Percentiles rank a stretch among this genome's conserved stretches.
phyloP scores from a whole-genome alignment of 2,888 invertebrate genomes.

The Cosmorhoe ocellata region DNA sequence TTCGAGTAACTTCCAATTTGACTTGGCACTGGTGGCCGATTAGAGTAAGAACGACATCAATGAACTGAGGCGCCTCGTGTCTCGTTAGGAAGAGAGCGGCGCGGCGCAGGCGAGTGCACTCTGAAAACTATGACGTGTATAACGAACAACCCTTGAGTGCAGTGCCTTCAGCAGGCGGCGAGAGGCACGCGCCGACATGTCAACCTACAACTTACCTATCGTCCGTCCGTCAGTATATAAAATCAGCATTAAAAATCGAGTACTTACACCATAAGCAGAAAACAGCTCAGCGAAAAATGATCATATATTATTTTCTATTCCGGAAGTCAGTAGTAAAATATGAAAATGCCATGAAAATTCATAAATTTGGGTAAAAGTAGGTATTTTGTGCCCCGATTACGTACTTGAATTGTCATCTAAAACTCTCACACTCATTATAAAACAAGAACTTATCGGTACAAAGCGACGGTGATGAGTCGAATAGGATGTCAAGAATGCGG shows the following conservation, averaged over 20 bases:
- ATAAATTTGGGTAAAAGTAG: slow-evolving; percentile 1
- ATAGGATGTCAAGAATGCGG: slow-evolving; percentile 54
- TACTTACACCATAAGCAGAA: too few species aligned
- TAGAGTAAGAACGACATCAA: slow-evolving; percentile 69
- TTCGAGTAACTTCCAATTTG: slow-evolving; percentile 39
- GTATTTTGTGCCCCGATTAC: neutral
- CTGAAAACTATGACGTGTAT: slow-evolving; percentile 69
- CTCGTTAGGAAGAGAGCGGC: slow-evolving; percentile 65
- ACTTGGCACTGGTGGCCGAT: slow-evolving; percentile 55
- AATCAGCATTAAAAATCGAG: neutral
- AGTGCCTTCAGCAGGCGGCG: slow-evolving; percentile 47
- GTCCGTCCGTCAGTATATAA: neutral
- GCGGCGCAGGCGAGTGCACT: slow-evolving; percentile 66
- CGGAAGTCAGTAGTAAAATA: too few species aligned
- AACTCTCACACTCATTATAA: slow-evolving; percentile 19
- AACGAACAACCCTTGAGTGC: slow-evolving; percentile 72
- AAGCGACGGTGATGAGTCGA: slow-evolving; percentile 49
- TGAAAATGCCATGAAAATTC: too few species aligned
- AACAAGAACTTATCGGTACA: slow-evolving; percentile 30
- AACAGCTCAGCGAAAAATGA: too few species aligned
- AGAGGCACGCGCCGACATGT: slow-evolving; percentile 60
- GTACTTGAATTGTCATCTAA: slow-evolving; percentile 13
- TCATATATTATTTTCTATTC: too few species aligned
- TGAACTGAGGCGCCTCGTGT: slow-evolving; percentile 65
- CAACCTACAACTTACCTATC: slow-evolving; percentile 41